phyloP scores from a whole-genome alignment of 2,888 invertebrate species.

The Leptinotarsa tumamoca region DNA sequence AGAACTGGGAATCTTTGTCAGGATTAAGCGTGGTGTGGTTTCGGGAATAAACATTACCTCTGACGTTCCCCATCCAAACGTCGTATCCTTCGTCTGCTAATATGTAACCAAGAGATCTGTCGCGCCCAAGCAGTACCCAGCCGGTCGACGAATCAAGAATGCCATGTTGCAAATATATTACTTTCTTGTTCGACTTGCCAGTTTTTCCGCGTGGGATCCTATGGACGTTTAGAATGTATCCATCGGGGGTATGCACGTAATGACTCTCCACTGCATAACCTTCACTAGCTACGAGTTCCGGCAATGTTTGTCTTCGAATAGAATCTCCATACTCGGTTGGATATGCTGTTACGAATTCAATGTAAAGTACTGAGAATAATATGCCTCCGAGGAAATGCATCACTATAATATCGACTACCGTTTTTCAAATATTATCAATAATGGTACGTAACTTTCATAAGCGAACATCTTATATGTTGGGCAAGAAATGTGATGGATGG shows the following conservation, averaged over 20 bases:
- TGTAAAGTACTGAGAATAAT: not conserved
- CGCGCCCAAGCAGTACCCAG: slow-evolving; percentile 70
- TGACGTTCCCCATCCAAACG: slow-evolving; percentile 56
- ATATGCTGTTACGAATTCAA: not conserved
- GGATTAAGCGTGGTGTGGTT: slow-evolving; percentile 49
- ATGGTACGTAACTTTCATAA: not conserved
- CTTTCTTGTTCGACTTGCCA: slow-evolving; percentile 50
- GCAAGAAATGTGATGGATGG: not conserved
- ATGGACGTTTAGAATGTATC: slow-evolving; percentile 70
- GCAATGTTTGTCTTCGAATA: not conserved
- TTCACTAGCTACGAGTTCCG: slow-evolving; percentile 62
- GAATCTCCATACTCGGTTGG: not conserved
- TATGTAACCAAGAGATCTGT: slow-evolving; percentile 61
- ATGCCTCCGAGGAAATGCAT: not conserved
- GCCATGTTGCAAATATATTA: slow-evolving; percentile 70
- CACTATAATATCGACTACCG: not conserved
- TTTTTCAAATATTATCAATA: not conserved
- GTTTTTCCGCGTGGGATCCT: slow-evolving; percentile 67
- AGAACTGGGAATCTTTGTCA: slow-evolving; percentile 53
- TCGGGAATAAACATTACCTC: slow-evolving; percentile 51
- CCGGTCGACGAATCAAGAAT: slow-evolving; percentile 68
- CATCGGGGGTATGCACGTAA: slow-evolving; percentile 68
- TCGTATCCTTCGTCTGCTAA: slow-evolving; percentile 59
- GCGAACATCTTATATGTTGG: not conserved
- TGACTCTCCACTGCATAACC: slow-evolving; percentile 66